A percentile compares a stretch with the other conserved stretches of the same genome.
Evolutionary conservation across 2,888 invertebrate species (phyloP).

Genomic region (Ornithoptera priamus): DNA sequence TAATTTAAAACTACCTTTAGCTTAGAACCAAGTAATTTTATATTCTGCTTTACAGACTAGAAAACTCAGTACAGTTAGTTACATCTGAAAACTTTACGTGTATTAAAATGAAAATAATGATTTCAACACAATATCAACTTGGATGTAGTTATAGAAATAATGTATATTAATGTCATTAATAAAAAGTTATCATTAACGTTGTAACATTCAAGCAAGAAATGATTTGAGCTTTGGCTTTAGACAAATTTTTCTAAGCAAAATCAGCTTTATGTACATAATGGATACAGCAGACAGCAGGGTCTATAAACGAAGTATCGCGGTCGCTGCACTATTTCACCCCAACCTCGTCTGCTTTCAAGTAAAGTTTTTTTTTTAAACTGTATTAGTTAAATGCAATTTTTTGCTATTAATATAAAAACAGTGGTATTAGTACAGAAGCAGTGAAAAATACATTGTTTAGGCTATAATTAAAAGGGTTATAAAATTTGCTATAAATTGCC

Average conservation of each 20-base stretch:
- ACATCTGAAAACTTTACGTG: background rate
- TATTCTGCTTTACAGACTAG: background rate
- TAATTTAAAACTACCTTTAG: conserved; percentile 41
- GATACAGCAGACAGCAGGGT: conserved; percentile 38
- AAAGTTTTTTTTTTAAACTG: conserved; percentile 30
- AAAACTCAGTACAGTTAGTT: background rate
- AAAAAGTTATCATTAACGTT: too few species aligned
- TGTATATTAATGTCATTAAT: too few species aligned
- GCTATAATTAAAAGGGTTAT: too few species aligned
- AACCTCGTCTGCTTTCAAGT: conserved; percentile 43
- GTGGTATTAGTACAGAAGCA: too few species aligned
- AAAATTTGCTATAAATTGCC: too few species aligned
- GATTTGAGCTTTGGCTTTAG: background rate
- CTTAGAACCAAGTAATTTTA: conserved; percentile 5
- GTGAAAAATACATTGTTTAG: too few species aligned
- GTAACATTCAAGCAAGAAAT: background rate
- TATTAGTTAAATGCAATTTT: background rate
- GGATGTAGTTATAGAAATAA: too few species aligned
- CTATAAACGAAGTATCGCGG: conserved; percentile 37
- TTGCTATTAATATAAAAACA: too few species aligned
- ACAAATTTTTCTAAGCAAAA: background rate
- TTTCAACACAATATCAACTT: too few species aligned
- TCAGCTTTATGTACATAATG: conserved; percentile 2
- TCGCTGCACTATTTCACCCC: conserved; percentile 39
- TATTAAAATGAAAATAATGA: background rate